A percentile compares a stretch with the other conserved stretches of the same genome.
Evolutionary conservation across 2,888 invertebrate species (phyloP).

Genomic region (Drosophila recens): DNA sequence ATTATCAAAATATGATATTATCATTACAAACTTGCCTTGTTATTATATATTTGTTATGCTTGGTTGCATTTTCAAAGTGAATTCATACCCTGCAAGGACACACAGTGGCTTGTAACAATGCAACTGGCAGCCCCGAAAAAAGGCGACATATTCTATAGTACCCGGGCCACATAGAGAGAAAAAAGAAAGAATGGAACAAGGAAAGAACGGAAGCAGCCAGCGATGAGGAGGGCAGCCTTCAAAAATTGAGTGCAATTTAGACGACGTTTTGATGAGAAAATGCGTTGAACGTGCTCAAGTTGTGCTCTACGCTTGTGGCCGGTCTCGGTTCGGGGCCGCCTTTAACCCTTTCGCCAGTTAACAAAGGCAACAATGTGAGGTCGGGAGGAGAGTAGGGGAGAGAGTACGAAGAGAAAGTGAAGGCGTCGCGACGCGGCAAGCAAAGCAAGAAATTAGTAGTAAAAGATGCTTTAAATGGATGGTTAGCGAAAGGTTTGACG

Average conservation of each 20-base stretch:
- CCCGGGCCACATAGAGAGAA: slow-evolving; percentile 14
- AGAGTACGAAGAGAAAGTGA: background rate
- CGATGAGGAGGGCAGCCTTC: slow-evolving; percentile 67
- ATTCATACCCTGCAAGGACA: slow-evolving; percentile 41
- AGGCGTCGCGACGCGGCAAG: slow-evolving; percentile 28
- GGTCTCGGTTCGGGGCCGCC: slow-evolving; percentile 27
- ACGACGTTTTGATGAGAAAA: slow-evolving; percentile 78
- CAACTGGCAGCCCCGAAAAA: slow-evolving; percentile 54
- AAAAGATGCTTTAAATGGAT: slow-evolving; percentile 27
- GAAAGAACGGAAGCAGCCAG: slow-evolving; percentile 51
- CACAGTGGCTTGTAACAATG: slow-evolving; percentile 55
- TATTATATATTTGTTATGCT: slow-evolving; percentile 9
- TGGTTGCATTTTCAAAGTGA: slow-evolving; percentile 19
- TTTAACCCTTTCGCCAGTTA: slow-evolving; percentile 74
- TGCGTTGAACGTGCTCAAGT: slow-evolving; percentile 83
- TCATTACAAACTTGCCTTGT: background rate
- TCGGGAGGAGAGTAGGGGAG: background rate
- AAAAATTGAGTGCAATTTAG: slow-evolving; percentile 82
- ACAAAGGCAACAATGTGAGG: slow-evolving; percentile 57
- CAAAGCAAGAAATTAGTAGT: slow-evolving; percentile 62
- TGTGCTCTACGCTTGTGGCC: slow-evolving; percentile 64
- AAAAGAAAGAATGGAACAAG: slow-evolving; percentile 38
- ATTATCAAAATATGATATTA: background rate
- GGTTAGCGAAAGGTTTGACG: slow-evolving; percentile 25
- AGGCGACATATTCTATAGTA: slow-evolving; percentile 54